phyloP scores from a whole-genome alignment of 1,140 invertebrate genomes.

The Drosophila azteca region DNA sequence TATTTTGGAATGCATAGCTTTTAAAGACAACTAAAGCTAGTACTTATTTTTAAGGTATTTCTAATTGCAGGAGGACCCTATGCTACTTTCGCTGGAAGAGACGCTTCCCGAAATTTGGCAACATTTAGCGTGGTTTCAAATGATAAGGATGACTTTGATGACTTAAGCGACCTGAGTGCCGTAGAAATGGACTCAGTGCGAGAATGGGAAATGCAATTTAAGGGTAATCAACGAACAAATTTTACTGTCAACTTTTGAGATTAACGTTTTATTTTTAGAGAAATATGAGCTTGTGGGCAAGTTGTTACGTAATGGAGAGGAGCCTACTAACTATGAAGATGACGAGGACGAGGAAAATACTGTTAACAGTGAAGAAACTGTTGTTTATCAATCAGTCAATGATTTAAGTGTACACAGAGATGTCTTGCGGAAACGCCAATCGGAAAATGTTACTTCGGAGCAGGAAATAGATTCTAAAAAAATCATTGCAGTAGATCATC shows the following conservation, averaged over 20 bases:
- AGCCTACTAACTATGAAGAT: conserved; percentile 95
- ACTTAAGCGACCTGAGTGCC: conserved; percentile 95
- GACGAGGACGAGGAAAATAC: conserved; percentile 86
- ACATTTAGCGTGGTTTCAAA: conserved; percentile 94
- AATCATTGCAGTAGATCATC: neutral
- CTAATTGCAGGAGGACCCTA: conserved; percentile 90
- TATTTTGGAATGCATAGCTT: neutral
- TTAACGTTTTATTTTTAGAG: conserved; percentile 82
- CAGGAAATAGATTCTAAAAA: conserved; percentile 5
- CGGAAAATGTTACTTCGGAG: conserved; percentile 12
- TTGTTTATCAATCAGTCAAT: neutral
- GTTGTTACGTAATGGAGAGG: conserved; percentile 95
- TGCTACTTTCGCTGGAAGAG: conserved; percentile 96
- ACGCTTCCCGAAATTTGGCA: conserved; percentile 96
- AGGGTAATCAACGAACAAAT: conserved; percentile 84
- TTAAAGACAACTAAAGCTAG: neutral
- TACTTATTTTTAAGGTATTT: neutral
- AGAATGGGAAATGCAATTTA: conserved; percentile 99
- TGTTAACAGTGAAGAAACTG: conserved; percentile 20
- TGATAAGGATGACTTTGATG: conserved; percentile 95
- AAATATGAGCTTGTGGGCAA: conserved; percentile 97
- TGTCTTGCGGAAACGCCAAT: conserved; percentile 10
- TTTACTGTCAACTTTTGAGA: neutral
- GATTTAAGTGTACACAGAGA: neutral
- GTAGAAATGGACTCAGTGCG: conserved; percentile 93